Evolutionary conservation across 2,888 invertebrate species (phyloP).

Genomic region (Lymantria dispar): DNA sequence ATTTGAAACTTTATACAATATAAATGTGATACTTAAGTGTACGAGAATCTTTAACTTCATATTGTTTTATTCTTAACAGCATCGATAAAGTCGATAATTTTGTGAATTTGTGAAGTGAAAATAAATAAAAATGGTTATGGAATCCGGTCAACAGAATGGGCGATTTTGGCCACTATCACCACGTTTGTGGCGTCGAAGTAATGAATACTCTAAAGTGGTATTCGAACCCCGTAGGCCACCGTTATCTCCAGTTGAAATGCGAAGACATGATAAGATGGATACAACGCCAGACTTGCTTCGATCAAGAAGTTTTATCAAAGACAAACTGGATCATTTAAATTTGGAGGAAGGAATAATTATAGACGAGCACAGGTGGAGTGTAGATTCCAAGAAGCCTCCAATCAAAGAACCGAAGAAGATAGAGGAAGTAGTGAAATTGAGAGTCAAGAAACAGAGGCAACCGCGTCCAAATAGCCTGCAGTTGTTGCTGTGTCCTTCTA

Average conservation of each 20-base stretch:
- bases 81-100: conserved; percentile 56
- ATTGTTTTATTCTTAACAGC: conserved; percentile 20
- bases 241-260: conserved; percentile 60
- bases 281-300: conserved; percentile 64
- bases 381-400: conserved; percentile 65
- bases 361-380: conserved; percentile 59
- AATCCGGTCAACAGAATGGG: conserved; percentile 65
- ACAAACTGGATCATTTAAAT: conserved; percentile 60
- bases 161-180: conserved; percentile 76
- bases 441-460: conserved; percentile 67
- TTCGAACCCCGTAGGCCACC: conserved; percentile 72
- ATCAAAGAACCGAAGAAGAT: conserved; percentile 56
- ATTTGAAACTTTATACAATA: neutral
- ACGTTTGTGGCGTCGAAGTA: conserved; percentile 72
- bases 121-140: conserved; percentile 72
- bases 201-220: conserved; percentile 74
- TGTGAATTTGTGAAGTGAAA: conserved; percentile 37
- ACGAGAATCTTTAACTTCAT: conserved; percentile 19
- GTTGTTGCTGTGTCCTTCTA: conserved; percentile 69
- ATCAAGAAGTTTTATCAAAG: conserved; percentile 60
- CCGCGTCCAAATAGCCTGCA: conserved; percentile 75
- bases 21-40: neutral
- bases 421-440: conserved; percentile 65
- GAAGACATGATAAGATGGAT: conserved; percentile 44
- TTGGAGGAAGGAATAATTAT: conserved; percentile 48